These are phyloP conservation scores for Ganaspis sp. DNA, from an alignment of 1,140 invertebrate genomes.

Conservation along the genomic window DNA sequence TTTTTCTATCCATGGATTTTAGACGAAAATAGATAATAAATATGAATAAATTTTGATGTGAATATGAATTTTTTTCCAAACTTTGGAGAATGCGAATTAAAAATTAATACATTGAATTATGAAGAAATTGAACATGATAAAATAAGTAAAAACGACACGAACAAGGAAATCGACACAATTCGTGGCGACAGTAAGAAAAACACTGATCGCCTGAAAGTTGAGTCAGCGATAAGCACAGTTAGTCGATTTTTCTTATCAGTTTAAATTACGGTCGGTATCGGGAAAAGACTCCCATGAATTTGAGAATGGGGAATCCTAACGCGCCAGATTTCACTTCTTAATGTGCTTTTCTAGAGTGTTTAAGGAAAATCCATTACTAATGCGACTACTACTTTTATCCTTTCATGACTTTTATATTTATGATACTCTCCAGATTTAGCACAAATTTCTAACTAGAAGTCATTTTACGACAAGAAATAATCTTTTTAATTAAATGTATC, in stretches of 20 bases:
- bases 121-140: not conserved
- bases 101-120: too few species aligned
- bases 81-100: too few species aligned
- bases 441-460: not conserved
- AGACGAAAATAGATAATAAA: not conserved
- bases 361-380: conserved; percentile 55
- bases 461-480: too few species aligned
- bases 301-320: conserved; percentile 48
- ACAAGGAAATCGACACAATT: not conserved
- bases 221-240: conserved; percentile 53
- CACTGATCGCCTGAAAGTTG: conserved; percentile 56
- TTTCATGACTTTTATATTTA: conserved; percentile 39
- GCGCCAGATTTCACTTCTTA: conserved; percentile 54
- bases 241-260: conserved; percentile 67
- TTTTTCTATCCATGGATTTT: not conserved
- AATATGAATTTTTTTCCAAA: too few species aligned
- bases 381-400: conserved; percentile 46
- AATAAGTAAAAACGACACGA: not conserved
- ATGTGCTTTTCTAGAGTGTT: conserved; percentile 50
- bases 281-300: conserved; percentile 52
- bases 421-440: conserved; percentile 14
- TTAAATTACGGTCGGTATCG: conserved; percentile 67
- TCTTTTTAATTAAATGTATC: too few species aligned
- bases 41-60: too few species aligned
- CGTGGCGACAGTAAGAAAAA: conserved; percentile 60